Evolutionary conservation across 1,140 invertebrate species (phyloP).

Genomic region (Notospermus geniculatus): DNA sequence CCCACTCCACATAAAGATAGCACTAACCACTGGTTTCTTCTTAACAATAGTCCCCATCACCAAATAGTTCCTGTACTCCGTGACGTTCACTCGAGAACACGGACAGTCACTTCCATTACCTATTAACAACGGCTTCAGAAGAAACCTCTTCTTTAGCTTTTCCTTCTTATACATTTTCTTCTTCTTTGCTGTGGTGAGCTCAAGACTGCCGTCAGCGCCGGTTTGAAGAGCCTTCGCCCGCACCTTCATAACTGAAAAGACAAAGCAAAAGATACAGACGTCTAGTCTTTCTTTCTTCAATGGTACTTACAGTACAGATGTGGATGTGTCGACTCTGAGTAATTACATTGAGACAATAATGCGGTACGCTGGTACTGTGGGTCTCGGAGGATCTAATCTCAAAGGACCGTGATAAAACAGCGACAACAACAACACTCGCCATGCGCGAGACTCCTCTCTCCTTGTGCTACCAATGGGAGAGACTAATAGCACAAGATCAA

Average conservation of each 20-base stretch:
- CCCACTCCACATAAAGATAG: constrained; percentile 17
- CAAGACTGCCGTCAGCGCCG: constrained; percentile 48
- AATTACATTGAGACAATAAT: too few relatives aligned
- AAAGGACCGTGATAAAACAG: too few relatives aligned
- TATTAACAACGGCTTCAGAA: constrained; percentile 47
- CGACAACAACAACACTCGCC: too few relatives aligned
- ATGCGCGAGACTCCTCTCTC: too few relatives aligned
- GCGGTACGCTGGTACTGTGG: too few relatives aligned
- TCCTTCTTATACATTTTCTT: constrained; percentile 54
- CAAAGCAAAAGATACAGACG: too few relatives aligned
- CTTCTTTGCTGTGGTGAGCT: constrained; percentile 50
- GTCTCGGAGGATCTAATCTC: too few relatives aligned
- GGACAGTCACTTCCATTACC: constrained; percentile 55
- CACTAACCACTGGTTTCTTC: constrained; percentile 41
- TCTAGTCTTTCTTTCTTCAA: too few relatives aligned
- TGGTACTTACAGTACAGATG: too few relatives aligned
- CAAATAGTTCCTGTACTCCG: constrained; percentile 49
- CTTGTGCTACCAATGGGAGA: too few relatives aligned
- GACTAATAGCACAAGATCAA: too few relatives aligned
- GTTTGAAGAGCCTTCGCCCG: constrained; percentile 33
- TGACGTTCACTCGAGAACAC: constrained; percentile 35
- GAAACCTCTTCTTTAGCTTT: constrained; percentile 42
- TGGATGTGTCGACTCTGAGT: too few relatives aligned
- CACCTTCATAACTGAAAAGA: constrained; percentile 49
- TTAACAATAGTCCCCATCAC: constrained; percentile 58